Evolutionary conservation across 2,888 invertebrate genomes (phyloP), one percentile per base, ranked within the genome.

Genomic region (Theristus sp.): DNA sequence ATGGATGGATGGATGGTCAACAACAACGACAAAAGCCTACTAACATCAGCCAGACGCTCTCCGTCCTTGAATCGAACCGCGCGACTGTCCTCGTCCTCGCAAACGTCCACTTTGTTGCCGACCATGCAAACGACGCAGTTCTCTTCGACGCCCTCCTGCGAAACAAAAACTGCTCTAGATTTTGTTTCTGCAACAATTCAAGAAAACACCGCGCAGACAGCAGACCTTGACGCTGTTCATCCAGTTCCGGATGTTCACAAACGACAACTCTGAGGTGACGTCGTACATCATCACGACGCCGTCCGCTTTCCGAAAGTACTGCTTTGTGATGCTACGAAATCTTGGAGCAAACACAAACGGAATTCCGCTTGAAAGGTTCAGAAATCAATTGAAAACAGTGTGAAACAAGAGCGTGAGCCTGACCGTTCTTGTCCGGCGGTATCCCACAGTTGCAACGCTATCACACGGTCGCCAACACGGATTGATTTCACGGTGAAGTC

Each of bases 271-370:
- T 1, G 75, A 75, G 1, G 79, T 80, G 26, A 80, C 76, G 66
- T 81, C 80, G 69, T 80, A 80, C 75, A 80, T 77, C 52, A 80
- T 68, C 27, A 78, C 69, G 28, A 81, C 79, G 2, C 79, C 80
- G 66, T 81, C 80, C 1, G 80, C 79, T 67, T 80, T 80, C 1
- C 80, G 74, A 70, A 79, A 80, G 68, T 80, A 81, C 67, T 80
- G 80, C 65, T 78, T 79, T 0, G 80, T 80, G 57, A 80, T 79
- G 57, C 78, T 78, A 26, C 79, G 75, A 66, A 78, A 80, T 66
- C 79, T 77, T 68, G 22, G 67, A 62, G n/a, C n/a, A n/a, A n/a
- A n/a, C n/a, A n/a, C 57, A 20, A 38, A 29, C 29, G 62, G n/a
- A 60, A 54, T 46, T 46, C 46, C 13, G 46, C 46, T 10, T 46